Evolutionary conservation across 2,888 invertebrate species (phyloP).

Genomic region (Caenorhabditis uteleia): DNA sequence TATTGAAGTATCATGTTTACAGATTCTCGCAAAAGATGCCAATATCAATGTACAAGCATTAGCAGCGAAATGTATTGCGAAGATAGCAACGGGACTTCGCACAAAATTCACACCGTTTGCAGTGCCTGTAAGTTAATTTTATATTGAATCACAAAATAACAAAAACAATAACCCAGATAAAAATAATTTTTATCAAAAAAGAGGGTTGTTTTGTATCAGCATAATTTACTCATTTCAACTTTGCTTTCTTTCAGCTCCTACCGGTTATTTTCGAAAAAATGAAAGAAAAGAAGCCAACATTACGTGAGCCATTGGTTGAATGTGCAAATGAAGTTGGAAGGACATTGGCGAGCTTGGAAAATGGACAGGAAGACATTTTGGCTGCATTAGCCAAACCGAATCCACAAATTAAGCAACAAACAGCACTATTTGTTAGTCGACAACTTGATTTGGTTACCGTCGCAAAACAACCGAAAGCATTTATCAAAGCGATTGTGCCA

Average conservation of each 20-base stretch:
- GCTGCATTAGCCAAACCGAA: conserved; percentile 78
- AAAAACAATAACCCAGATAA: neutral
- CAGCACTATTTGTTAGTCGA: conserved; percentile 57
- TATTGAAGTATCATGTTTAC: conserved; percentile 36
- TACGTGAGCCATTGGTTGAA: conserved; percentile 85
- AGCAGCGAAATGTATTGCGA: conserved; percentile 83
- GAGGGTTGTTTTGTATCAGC: neutral
- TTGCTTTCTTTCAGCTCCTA: conserved; percentile 57
- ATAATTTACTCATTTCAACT: no score
- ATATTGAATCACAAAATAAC: neutral
- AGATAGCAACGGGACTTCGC: conserved; percentile 84
- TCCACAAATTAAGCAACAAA: conserved; percentile 71
- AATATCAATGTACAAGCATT: conserved; percentile 90
- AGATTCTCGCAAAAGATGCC: conserved; percentile 89
- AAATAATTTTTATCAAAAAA: neutral
- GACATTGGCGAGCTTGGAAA: conserved; percentile 66
- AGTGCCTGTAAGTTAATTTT: conserved; percentile 8
- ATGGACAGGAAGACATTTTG: conserved; percentile 79
- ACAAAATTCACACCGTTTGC: conserved; percentile 79
- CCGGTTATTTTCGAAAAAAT: conserved; percentile 87
- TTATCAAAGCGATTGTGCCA: conserved; percentile 70
- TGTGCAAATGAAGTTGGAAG: conserved; percentile 78
- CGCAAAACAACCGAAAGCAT: conserved; percentile 69
- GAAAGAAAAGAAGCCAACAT: conserved; percentile 92
- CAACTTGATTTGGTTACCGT: conserved; percentile 32